Conservation (phyloP, 2,888 invertebrate species). For the Aporophyla lueneburgensis region DNA sequence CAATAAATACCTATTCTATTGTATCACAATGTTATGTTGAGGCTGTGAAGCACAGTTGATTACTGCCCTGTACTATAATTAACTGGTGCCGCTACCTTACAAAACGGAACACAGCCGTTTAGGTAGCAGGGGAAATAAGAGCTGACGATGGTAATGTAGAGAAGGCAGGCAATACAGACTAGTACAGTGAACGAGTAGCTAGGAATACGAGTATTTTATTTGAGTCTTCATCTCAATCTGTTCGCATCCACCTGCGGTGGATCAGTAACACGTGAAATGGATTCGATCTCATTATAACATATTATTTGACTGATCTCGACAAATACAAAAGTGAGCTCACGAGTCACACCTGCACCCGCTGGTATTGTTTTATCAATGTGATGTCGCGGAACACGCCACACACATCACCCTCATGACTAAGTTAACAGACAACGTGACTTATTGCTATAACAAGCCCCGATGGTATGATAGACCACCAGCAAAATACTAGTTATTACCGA, state of each 20-base stretch:
- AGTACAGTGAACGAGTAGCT: not conserved
- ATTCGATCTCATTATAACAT: constrained; percentile 33
- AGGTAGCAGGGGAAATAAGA: not conserved
- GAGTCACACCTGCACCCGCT: constrained; percentile 48
- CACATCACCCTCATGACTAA: not conserved
- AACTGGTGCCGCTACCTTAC: too few species aligned
- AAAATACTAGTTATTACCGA: not conserved
- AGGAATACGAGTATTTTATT: not conserved
- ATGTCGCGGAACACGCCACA: not conserved
- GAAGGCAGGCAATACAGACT: not conserved
- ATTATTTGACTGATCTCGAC: constrained; percentile 9
- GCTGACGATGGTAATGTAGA: too few species aligned
- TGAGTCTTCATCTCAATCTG: not conserved
- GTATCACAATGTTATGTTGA: not conserved
- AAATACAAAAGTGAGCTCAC: not conserved
- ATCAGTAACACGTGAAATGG: constrained; percentile 1
- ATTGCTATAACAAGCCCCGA: not conserved
- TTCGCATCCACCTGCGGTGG: not conserved
- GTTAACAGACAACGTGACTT: not conserved
- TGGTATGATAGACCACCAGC: not conserved
- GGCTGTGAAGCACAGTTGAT: not conserved
- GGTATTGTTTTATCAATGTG: constrained; percentile 60
- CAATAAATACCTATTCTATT: not conserved
- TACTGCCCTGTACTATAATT: not conserved
- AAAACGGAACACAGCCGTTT: not conserved